These are phyloP conservation scores for Romanogobio albipinnatus DNA, from an alignment of 2,113 vertebrate genomes.

Conservation along the genomic window DNA sequence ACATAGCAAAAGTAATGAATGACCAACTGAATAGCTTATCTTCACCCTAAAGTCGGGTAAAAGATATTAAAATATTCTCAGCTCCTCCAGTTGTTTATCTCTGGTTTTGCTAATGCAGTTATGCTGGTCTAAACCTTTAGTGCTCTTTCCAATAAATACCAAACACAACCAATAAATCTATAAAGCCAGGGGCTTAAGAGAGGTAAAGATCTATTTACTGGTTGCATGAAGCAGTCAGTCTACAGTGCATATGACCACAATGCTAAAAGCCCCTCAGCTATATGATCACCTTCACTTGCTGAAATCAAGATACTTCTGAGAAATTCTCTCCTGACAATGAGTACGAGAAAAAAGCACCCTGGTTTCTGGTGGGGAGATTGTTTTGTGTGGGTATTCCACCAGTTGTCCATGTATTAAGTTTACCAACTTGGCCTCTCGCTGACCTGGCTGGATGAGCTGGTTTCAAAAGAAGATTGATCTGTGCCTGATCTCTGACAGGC, in stretches of 20 bases:
- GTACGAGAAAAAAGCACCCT: constrained; percentile 7
- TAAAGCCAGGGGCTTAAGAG: neutral
- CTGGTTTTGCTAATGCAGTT: neutral
- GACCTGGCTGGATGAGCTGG: constrained; percentile 39
- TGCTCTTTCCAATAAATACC: constrained; percentile 36
- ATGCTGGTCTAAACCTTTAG: constrained; percentile 16
- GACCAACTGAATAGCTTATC: too few relatives aligned
- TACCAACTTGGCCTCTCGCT: constrained; percentile 51
- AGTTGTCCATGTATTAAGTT: constrained; percentile 63
- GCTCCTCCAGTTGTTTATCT: neutral
- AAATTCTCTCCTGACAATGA: constrained; percentile 29
- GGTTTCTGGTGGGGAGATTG: constrained; percentile 15
- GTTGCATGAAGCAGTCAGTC: neutral
- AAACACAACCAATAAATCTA: constrained; percentile 20
- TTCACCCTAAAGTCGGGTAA: too few relatives aligned
- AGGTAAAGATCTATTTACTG: constrained; percentile 13
- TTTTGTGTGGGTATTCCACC: constrained; percentile 39
- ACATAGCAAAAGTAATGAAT: too few relatives aligned
- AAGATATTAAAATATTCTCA: neutral
- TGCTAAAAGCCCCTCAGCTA: constrained; percentile 20
- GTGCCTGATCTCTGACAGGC: constrained; percentile 44
- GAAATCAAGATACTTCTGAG: constrained; percentile 33
- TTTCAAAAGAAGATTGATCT: constrained; percentile 48
- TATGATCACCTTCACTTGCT: constrained; percentile 18
- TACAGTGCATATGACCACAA: constrained; percentile 29